Conservation (phyloP, 2,113 vertebrate genomes). For the Neopipo cinnamomea region DNA sequence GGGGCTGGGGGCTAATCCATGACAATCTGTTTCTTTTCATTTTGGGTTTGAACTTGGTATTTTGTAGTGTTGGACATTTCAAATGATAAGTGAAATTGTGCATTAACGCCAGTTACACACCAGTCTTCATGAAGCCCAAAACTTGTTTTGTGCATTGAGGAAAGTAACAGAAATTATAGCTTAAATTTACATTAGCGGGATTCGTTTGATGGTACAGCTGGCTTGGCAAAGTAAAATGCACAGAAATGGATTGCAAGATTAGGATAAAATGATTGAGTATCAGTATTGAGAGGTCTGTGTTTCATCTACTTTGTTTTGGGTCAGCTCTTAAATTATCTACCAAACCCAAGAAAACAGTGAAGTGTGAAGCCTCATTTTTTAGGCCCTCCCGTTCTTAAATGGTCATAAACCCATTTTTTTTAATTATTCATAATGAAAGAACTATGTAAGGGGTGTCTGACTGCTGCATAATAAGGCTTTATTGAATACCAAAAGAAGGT, state of each 20-base stretch:
- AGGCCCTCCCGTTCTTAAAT: background rate
- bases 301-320: background rate
- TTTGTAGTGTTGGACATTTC: background rate
- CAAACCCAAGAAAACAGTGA: background rate
- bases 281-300: background rate
- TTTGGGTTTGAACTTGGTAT: background rate
- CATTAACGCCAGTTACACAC: background rate
- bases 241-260: background rate
- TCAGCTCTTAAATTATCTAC: background rate
- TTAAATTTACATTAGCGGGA: background rate
- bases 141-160: background rate
- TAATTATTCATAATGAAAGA: background rate
- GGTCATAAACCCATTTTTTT: background rate
- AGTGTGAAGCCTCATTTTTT: background rate
- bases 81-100: background rate
- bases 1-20: too few species aligned
- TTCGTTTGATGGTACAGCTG: background rate
- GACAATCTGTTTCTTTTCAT: too few species aligned
- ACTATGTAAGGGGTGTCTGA: background rate
- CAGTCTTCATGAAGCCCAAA: background rate
- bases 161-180: background rate
- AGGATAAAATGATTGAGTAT: background rate
- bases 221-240: background rate
- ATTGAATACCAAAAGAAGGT: background rate
- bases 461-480: background rate